Percentiles rank a stretch among this genome's conserved stretches.
phyloP scores from a whole-genome alignment of 2,797 vertebrate species.

The Tarsius wallacei region DNA sequence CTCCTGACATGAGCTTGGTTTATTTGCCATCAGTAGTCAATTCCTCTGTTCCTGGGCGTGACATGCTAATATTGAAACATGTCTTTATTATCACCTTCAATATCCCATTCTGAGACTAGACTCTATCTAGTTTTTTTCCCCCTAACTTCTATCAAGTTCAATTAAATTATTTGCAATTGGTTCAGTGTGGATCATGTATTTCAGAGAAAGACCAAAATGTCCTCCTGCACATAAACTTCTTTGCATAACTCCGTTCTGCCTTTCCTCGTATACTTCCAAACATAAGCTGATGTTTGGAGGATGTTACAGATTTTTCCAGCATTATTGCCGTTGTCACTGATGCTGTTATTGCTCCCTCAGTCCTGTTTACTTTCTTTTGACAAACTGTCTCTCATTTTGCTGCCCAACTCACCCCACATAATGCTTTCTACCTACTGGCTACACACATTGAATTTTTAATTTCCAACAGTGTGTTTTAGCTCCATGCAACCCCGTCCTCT shows the following conservation, averaged over 20 bases:
- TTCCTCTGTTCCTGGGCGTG: constrained; percentile 30
- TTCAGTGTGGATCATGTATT: not conserved
- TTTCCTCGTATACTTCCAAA: constrained; percentile 17
- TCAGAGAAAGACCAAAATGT: constrained; percentile 50
- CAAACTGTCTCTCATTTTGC: not conserved
- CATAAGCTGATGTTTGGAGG: not conserved
- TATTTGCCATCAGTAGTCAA: not conserved
- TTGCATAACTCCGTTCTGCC: not conserved
- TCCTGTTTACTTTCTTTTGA: not conserved
- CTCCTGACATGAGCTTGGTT: constrained; percentile 26
- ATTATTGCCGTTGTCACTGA: not conserved
- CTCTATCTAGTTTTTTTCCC: not conserved
- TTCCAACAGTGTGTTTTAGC: not conserved
- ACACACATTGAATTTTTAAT: not conserved
- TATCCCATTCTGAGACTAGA: not conserved
- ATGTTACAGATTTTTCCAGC: not conserved
- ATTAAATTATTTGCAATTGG: not conserved
- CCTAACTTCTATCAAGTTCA: not conserved
- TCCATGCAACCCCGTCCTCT: not conserved
- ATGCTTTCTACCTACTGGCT: not conserved
- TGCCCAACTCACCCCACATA: not conserved
- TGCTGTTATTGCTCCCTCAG: not conserved
- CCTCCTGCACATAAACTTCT: not conserved
- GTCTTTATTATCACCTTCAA: not conserved
- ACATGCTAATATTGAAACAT: not conserved